Evolutionary conservation across 2,797 vertebrate species (phyloP), one percentile per base, ranked within the genome.

Genomic region (Kryptopterus vitreolus): DNA sequence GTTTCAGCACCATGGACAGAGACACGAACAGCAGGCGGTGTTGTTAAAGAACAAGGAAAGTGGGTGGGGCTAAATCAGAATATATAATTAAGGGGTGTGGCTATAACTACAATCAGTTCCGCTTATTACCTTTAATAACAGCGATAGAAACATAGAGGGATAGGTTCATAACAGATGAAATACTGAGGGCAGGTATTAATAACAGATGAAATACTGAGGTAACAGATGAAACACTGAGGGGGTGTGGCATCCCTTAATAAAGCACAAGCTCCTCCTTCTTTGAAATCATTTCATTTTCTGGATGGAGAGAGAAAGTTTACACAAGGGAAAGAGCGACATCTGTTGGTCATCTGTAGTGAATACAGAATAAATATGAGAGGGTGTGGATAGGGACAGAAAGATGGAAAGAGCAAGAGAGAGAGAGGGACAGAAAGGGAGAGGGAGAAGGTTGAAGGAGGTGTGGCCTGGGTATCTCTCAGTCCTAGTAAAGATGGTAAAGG

Each of bases 1-100:
- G 15, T 53, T 71, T 71, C 69, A 71, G 69, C 48, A 71, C 48
- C 69, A 71, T 53, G 69, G 69, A 71, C 69, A 71, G 69, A 26
- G 43, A 24, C 63, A 43, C 33, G 26, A 12, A 11, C 20, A 58
- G 57, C 12, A 16, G 33, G 31, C 1, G 18, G 1, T 38, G 62
- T 35, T 66, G 63, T 6, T 66, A 12, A 24, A n/a, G 4, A 66
- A 13, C 29, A 29, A 70, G 2, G 46, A 16, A 29, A 70, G 2
- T 24, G 66, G 66, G 66, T 0, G 66, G 66, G 9, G 24, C 66
- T 4, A 9, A 70, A 20, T 10, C 38, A 3, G 0, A 69, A 50
- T 18, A 29, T 3, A 70, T 50, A 26, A 26, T 10, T 7, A 52
- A 33, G 16, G 0, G 35, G 22, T 46, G 63, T 24, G 38, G 61